These are phyloP conservation scores for Ctena decussata DNA, from an alignment of 2,888 invertebrate species.

Conservation along the genomic window DNA sequence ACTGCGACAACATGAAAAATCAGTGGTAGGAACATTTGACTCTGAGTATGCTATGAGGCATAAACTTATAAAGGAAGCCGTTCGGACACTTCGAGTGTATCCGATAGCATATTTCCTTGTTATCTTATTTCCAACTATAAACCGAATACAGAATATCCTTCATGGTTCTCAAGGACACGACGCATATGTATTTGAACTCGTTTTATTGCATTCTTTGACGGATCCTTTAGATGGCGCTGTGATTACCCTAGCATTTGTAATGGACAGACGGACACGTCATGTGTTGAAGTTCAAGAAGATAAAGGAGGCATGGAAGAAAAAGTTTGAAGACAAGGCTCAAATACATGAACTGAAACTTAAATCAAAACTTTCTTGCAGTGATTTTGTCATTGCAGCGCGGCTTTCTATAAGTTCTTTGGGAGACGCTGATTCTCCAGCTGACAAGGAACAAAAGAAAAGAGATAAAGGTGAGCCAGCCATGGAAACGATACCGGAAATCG, in stretches of 20 bases:
- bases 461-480: background rate
- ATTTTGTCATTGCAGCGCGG: background rate
- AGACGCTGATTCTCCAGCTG: background rate
- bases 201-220: conserved; percentile 26
- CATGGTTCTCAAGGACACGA: conserved; percentile 11
- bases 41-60: background rate
- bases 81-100: conserved; percentile 35
- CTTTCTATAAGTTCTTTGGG: background rate
- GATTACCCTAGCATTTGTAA: conserved; percentile 38
- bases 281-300: conserved; percentile 20
- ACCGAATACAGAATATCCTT: conserved; percentile 34
- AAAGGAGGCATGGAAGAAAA: conserved; percentile 23
- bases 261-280: conserved; percentile 32
- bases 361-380: background rate
- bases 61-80: conserved; percentile 22
- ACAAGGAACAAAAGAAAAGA: background rate
- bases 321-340: background rate
- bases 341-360: background rate
- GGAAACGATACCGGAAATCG: background rate
- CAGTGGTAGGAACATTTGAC: background rate
- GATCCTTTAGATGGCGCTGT: conserved; percentile 29
- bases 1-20: background rate
- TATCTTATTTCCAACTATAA: conserved; percentile 26
- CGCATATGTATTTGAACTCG: conserved; percentile 22
- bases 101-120: conserved; percentile 43